phyloP scores from a whole-genome alignment of 2,797 vertebrate genomes.

The Mus spretus region DNA sequence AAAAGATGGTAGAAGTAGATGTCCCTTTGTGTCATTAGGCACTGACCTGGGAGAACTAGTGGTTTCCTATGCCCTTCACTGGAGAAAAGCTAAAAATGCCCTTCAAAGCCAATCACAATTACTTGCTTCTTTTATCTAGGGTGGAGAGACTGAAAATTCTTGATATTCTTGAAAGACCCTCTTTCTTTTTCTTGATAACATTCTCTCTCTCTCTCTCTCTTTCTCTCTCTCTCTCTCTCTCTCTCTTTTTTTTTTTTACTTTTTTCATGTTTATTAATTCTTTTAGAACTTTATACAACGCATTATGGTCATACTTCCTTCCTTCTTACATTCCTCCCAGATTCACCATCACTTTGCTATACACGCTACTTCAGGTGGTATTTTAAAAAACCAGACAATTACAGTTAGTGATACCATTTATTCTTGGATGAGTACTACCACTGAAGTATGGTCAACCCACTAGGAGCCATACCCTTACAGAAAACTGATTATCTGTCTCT shows the following conservation, averaged over 20 bases:
- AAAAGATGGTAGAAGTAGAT: not conserved
- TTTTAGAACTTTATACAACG: not conserved
- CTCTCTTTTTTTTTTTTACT: too few species aligned
- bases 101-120: not conserved
- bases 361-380: not conserved
- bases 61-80: not conserved
- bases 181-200: slow-evolving; percentile 13
- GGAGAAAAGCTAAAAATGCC: not conserved
- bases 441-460: not conserved
- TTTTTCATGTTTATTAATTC: not conserved
- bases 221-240: too few species aligned
- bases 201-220: too few species aligned
- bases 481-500: not conserved
- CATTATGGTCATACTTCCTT: not conserved
- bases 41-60: not conserved
- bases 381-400: not conserved
- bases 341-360: not conserved
- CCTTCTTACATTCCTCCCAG: not conserved
- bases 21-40: not conserved
- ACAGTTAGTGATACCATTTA: not conserved
- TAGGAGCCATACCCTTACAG: too few species aligned
- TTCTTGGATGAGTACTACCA: not conserved
- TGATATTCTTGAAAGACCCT: slow-evolving; percentile 11
- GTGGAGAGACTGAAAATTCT: not conserved
- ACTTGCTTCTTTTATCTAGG: not conserved